Evolutionary conservation across 2,797 vertebrate genomes (phyloP).

Genomic region (Gymnoscopelus braueri): DNA sequence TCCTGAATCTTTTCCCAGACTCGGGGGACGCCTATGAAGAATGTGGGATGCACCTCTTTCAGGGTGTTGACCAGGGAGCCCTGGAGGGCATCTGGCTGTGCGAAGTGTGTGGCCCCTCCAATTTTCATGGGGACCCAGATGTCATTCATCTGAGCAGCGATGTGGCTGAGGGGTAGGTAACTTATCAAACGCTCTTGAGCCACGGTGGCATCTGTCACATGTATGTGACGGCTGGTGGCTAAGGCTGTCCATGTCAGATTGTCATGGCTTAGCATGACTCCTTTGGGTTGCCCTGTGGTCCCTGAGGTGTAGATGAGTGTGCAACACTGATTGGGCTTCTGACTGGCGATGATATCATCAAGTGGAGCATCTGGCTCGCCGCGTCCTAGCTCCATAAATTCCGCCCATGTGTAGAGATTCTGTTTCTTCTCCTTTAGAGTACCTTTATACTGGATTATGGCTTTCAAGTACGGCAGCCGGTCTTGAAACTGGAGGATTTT

Average conservation of each 20-base stretch:
- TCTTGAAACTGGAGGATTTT: constrained; percentile 69
- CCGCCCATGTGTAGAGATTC: constrained; percentile 85
- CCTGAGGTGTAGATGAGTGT: constrained; percentile 87
- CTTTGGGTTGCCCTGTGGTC: constrained; percentile 83
- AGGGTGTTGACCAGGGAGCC: constrained; percentile 82
- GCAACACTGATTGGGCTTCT: constrained; percentile 87
- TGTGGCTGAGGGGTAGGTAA: constrained; percentile 88
- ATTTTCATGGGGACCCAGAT: constrained; percentile 81
- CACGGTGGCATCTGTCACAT: constrained; percentile 12
- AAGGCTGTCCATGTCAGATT: constrained; percentile 83
- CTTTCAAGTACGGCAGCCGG: constrained; percentile 81
- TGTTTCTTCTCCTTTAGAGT: constrained; percentile 73
- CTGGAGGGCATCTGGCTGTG: constrained; percentile 86
- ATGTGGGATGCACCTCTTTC: constrained; percentile 82
- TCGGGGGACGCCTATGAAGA: constrained; percentile 85
- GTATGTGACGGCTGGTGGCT: background rate
- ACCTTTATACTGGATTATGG: constrained; percentile 81
- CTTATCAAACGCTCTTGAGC: constrained; percentile 83
- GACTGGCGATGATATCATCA: constrained; percentile 64
- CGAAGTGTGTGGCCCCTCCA: constrained; percentile 79
- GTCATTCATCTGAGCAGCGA: constrained; percentile 85
- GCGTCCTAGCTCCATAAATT: constrained; percentile 78
- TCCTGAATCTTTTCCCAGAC: constrained; percentile 91
- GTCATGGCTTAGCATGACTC: constrained; percentile 89
- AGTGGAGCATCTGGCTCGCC: constrained; percentile 68